phyloP scores from a whole-genome alignment of 2,113 vertebrate species.

The Pogona vitticeps region DNA sequence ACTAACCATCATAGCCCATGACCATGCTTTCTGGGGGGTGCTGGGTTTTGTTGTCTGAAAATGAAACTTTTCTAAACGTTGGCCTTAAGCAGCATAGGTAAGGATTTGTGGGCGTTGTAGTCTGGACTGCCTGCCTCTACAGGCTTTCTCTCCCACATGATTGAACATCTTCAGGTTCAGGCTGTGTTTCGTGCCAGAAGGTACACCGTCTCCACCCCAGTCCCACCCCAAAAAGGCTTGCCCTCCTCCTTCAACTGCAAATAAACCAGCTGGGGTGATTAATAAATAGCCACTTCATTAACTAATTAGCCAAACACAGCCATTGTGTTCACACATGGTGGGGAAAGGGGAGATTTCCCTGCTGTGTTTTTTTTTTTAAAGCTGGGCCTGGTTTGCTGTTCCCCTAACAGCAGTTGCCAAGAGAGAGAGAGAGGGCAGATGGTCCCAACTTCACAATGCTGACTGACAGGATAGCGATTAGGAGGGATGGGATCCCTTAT shows the following conservation, averaged over 20 bases:
- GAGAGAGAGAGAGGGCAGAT: background rate
- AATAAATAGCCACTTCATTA: constrained; percentile 27
- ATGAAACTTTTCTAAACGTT: no score
- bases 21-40: no score
- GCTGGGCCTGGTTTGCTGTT: background rate
- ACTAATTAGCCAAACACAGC: constrained; percentile 6
- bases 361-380: background rate
- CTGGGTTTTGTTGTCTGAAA: no score
- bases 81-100: no score
- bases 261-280: constrained; percentile 14
- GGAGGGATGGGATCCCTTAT: constrained; percentile 18
- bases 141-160: background rate
- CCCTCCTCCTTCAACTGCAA: constrained; percentile 16
- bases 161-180: background rate
- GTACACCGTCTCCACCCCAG: no score
- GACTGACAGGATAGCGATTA: constrained; percentile 24
- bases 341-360: background rate
- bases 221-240: background rate
- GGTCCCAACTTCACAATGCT: background rate
- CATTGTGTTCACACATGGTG: background rate
- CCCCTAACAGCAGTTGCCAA: background rate
- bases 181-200: background rate
- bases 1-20: no score
- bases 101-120: no score
- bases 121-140: no score